These are phyloP conservation scores for Actinernus sp. DNA, from an alignment of 92 coral and sea anemone species.

Conservation along the genomic window DNA sequence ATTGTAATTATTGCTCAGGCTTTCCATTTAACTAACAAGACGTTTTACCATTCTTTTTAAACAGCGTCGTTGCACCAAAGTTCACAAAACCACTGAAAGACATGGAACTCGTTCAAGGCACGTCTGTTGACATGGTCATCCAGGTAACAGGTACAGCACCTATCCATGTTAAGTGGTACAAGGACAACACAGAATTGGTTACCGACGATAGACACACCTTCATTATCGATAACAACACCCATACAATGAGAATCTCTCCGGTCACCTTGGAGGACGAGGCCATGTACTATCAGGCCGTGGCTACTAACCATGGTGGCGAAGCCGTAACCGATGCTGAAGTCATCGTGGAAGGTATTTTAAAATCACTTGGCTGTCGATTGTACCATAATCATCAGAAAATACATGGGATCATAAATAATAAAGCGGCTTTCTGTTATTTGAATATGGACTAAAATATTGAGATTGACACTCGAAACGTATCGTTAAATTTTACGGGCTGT, in stretches of 20 bases:
- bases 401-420: not conserved
- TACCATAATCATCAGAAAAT: not conserved
- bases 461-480: too few relatives aligned
- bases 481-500: too few relatives aligned
- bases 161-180: slow-evolving; percentile 68
- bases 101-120: slow-evolving; percentile 74
- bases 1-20: too few relatives aligned
- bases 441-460: too few relatives aligned
- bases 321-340: slow-evolving; percentile 80
- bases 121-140: slow-evolving; percentile 50
- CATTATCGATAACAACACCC: slow-evolving; percentile 59
- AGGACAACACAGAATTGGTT: slow-evolving; percentile 61
- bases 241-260: slow-evolving; percentile 60
- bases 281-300: slow-evolving; percentile 76
- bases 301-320: slow-evolving; percentile 81
- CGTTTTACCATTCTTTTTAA: too few relatives aligned
- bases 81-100: slow-evolving; percentile 76
- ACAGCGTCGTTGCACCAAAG: slow-evolving; percentile 65
- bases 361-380: not conserved
- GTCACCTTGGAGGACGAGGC: slow-evolving; percentile 80
- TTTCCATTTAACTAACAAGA: too few relatives aligned
- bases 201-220: slow-evolving; percentile 48
- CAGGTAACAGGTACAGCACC: slow-evolving; percentile 70
- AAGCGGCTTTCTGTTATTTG: too few relatives aligned
- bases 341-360: slow-evolving; percentile 72